These are phyloP conservation scores for Spondyliosoma cantharus DNA, from an alignment of 2,797 vertebrate species.

Conservation along the genomic window DNA sequence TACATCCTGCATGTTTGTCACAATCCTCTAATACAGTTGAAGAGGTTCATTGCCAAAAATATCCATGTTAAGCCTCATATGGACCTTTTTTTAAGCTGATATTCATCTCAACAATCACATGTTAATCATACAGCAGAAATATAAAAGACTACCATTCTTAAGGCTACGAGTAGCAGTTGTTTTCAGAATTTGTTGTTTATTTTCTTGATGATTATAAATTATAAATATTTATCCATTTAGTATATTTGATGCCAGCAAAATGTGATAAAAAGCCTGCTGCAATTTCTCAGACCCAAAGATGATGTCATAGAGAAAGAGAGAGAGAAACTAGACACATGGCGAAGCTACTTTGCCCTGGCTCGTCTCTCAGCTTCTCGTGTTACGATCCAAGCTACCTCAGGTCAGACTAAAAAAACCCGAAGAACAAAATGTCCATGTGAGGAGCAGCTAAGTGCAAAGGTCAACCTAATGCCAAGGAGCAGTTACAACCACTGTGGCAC, in stretches of 20 bases:
- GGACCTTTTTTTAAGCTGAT: no score
- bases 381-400: constrained; percentile 17
- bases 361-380: constrained; percentile 31
- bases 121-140: background rate
- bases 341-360: background rate
- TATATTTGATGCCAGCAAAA: background rate
- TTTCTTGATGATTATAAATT: background rate
- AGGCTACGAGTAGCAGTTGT: background rate
- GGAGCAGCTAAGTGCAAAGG: constrained; percentile 33
- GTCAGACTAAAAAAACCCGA: constrained; percentile 45
- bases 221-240: background rate
- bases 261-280: background rate
- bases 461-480: constrained; percentile 36
- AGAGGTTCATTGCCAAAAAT: background rate
- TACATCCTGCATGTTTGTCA: background rate
- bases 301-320: background rate
- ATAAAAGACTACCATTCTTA: background rate
- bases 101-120: background rate
- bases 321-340: background rate
- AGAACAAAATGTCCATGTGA: constrained; percentile 18
- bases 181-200: background rate
- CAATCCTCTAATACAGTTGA: background rate
- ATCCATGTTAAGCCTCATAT: background rate
- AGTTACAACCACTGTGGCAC: background rate
- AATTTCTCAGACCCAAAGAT: background rate